Evolutionary conservation across 1,140 invertebrate species (phyloP).

Genomic region (Monochamus saltuarius): DNA sequence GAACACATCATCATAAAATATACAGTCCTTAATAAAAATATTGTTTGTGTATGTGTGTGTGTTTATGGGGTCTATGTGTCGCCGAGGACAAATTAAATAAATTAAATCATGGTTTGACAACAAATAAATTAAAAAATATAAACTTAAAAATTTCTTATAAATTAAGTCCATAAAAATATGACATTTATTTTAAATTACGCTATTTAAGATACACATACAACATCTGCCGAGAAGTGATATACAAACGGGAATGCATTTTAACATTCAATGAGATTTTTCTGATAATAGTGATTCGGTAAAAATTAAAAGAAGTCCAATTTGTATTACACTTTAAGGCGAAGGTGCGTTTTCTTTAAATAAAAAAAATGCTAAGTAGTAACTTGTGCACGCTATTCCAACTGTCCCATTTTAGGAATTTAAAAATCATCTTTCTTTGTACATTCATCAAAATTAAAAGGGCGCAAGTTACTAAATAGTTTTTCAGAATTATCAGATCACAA

Average conservation of each 20-base stretch:
- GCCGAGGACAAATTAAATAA: constrained; percentile 13
- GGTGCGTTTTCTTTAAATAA: too few species aligned
- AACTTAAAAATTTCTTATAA: constrained; percentile 10
- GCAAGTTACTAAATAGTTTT: constrained; percentile 5
- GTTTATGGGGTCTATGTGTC: constrained; percentile 13
- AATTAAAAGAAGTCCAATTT: too few species aligned
- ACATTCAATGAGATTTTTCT: too few species aligned
- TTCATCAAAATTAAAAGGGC: too few species aligned
- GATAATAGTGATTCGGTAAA: too few species aligned
- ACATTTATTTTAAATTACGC: constrained; percentile 21
- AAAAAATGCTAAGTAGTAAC: too few species aligned
- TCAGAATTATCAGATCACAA: constrained; percentile 60
- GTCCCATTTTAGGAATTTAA: too few species aligned
- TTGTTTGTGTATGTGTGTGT: background rate
- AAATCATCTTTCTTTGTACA: too few species aligned
- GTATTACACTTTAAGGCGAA: too few species aligned
- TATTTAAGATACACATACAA: constrained; percentile 21
- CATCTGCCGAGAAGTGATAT: too few species aligned
- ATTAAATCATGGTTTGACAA: constrained; percentile 18
- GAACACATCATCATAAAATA: constrained; percentile 26
- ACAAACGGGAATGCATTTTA: too few species aligned
- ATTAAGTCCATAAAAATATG: constrained; percentile 23
- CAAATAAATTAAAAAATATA: constrained; percentile 24
- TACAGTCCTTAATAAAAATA: constrained; percentile 19
- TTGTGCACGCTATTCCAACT: too few species aligned